These are phyloP conservation scores for Timema podura DNA, from an alignment of 2,888 invertebrate genomes.

Conservation along the genomic window DNA sequence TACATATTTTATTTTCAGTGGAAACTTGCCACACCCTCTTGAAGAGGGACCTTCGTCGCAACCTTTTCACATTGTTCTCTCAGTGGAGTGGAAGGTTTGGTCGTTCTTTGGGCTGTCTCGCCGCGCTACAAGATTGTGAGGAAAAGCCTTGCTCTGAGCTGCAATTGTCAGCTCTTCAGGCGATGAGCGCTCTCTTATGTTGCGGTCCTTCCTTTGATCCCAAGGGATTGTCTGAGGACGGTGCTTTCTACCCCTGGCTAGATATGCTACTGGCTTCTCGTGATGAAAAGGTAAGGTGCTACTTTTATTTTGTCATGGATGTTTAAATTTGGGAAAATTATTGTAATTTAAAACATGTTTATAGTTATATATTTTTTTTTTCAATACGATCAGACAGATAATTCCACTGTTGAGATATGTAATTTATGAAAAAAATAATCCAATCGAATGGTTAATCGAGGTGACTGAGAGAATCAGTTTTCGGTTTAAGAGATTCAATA, in stretches of 20 bases:
- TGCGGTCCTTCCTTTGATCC: conserved; percentile 94
- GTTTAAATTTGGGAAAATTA: neutral
- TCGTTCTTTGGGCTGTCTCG: conserved; percentile 51
- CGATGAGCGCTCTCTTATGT: conserved; percentile 93
- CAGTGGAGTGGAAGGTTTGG: conserved; percentile 91
- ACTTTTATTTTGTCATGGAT: neutral
- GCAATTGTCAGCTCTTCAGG: conserved; percentile 61
- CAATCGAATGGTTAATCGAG: too few relatives aligned
- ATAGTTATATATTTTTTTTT: too few relatives aligned
- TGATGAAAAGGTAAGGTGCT: conserved; percentile 68
- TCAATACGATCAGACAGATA: too few relatives aligned
- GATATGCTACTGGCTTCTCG: conserved; percentile 83
- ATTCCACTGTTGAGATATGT: too few relatives aligned
- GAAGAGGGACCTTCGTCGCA: conserved; percentile 80
- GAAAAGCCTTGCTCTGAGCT: conserved; percentile 46
- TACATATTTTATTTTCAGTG: conserved; percentile 55
- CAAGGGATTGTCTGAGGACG: conserved; percentile 80
- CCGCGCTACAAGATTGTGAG: conserved; percentile 22
- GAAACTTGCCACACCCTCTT: conserved; percentile 81
- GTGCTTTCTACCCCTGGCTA: conserved; percentile 89
- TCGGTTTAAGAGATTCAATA: too few relatives aligned
- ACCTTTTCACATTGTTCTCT: conserved; percentile 86
- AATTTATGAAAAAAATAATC: too few relatives aligned
- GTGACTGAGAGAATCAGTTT: too few relatives aligned
- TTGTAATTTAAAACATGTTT: neutral